Conservation (phyloP, 2,113 vertebrate genomes). For the Malurus cyaneus region DNA sequence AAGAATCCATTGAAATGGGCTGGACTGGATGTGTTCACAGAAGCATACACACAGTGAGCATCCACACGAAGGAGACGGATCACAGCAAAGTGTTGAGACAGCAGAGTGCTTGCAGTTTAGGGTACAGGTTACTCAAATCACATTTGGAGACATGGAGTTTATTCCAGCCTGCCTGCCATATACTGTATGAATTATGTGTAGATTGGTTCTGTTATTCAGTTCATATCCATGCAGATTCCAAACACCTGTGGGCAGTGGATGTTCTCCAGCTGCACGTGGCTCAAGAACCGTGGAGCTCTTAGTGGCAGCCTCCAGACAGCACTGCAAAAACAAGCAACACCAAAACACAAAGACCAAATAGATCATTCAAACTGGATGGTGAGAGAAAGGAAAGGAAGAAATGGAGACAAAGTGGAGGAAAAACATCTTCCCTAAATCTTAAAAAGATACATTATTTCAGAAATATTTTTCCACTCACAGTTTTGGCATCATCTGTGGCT, state of each 20-base stretch:
- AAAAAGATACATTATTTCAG: background rate
- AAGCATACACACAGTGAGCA: background rate
- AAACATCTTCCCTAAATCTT: background rate
- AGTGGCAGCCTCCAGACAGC: background rate
- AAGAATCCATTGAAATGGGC: background rate
- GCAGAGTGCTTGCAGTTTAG: background rate
- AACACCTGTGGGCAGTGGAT: background rate
- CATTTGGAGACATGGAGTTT: background rate
- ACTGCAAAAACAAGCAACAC: background rate
- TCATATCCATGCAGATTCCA: rapidly evolving
- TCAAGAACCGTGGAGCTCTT: background rate
- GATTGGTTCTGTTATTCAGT: background rate
- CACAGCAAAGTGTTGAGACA: background rate
- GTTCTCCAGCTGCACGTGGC: background rate
- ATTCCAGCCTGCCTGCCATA: background rate
- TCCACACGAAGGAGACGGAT: background rate
- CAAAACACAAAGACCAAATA: background rate
- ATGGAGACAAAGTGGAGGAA: background rate
- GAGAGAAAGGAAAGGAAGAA: background rate
- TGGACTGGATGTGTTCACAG: background rate
- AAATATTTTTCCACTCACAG: background rate
- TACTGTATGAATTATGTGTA: background rate
- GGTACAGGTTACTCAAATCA: background rate
- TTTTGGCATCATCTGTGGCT: conserved; percentile 23
- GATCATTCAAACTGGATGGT: background rate